These are phyloP conservation scores for Pyrochroa serraticornis DNA, from an alignment of 2,888 invertebrate species.

Conservation along the genomic window DNA sequence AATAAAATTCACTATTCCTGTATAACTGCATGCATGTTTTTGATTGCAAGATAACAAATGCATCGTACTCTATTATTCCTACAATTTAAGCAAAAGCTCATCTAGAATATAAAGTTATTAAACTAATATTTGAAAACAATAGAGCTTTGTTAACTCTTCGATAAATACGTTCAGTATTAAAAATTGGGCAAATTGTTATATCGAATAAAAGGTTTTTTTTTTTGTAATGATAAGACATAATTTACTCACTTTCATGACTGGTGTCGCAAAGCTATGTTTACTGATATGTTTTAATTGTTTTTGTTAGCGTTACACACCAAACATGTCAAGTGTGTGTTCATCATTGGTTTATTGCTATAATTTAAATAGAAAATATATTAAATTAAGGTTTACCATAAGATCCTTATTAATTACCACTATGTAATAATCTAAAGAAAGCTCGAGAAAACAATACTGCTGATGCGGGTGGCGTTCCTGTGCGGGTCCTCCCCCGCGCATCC, in stretches of 20 bases:
- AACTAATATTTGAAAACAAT: conserved; percentile 27
- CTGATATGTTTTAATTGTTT: conserved; percentile 49
- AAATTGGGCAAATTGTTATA: conserved; percentile 36
- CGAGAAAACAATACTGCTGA: conserved; percentile 45
- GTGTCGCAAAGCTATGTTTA: conserved; percentile 43
- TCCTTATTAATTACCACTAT: conserved; percentile 42
- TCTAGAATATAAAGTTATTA: conserved; percentile 38
- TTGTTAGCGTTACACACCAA: conserved; percentile 39
- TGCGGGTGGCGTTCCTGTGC: conserved; percentile 20
- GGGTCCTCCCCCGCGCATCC: conserved; percentile 10
- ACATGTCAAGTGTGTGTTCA: conserved; percentile 35
- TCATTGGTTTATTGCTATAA: conserved; percentile 57
- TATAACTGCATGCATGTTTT: conserved; percentile 47
- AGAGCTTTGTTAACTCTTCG: conserved; percentile 23
- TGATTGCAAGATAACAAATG: conserved; percentile 57
- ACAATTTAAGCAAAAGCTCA: conserved; percentile 50
- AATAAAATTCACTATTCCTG: conserved; percentile 43
- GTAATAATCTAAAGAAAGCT: conserved; percentile 49
- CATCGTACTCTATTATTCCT: conserved; percentile 41
- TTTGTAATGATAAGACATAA: conserved; percentile 25
- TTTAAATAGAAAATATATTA: conserved; percentile 43
- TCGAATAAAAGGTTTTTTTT: conserved; percentile 24
- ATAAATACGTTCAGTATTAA: conserved; percentile 33
- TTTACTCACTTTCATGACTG: conserved; percentile 40
- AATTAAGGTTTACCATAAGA: conserved; percentile 36